Conservation (phyloP, 2,113 vertebrate genomes). For the Phaethornis superciliosus region DNA sequence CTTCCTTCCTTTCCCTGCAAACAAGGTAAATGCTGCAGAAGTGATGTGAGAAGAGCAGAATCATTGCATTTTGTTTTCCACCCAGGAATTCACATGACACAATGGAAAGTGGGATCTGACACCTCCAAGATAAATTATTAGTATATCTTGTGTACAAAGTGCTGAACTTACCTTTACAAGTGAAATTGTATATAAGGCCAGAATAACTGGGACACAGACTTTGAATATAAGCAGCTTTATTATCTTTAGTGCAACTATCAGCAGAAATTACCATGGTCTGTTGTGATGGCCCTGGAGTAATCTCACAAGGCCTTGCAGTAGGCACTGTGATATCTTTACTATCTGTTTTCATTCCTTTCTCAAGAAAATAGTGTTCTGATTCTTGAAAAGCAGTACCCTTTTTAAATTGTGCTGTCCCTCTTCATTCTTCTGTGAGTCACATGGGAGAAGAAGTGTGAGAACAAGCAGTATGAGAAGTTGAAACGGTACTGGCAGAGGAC, state of each 20-base stretch:
- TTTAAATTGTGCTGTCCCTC: background rate
- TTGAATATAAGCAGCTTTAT: constrained; percentile 31
- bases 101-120: background rate
- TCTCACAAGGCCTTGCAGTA: background rate
- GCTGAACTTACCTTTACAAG: constrained; percentile 35
- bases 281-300: background rate
- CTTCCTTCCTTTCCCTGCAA: constrained; percentile 7
- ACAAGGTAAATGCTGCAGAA: background rate
- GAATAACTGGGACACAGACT: constrained; percentile 1
- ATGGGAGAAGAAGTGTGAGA: background rate
- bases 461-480: background rate
- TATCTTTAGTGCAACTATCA: constrained; percentile 25
- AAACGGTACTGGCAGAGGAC: background rate
- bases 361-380: background rate
- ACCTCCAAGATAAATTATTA: background rate
- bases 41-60: background rate
- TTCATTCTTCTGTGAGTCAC: background rate
- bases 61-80: constrained; percentile 17
- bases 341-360: constrained; percentile 29
- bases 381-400: background rate
- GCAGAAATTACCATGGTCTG: constrained; percentile 1
- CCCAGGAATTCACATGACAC: constrained; percentile 14
- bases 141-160: background rate
- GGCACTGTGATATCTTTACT: background rate
- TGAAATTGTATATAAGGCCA: background rate